Base-by-base conservation (phyloP, 2,888 invertebrate genomes). In the Serripes groenlandicus region DNA sequence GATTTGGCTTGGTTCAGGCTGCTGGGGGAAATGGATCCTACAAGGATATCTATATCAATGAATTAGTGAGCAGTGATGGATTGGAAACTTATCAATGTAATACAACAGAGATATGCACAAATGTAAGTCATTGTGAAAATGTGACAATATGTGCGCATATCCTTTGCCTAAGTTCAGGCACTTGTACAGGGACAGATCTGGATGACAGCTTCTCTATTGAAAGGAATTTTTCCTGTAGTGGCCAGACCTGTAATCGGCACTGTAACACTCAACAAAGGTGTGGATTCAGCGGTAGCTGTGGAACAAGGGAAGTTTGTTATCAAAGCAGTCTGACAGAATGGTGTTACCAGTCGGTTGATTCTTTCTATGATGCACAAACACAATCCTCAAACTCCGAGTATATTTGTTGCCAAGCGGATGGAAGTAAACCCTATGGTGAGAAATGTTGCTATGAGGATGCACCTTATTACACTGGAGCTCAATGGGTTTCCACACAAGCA, bases 21-120 rank as follows among this genome's bases (percentile, higher is more conserved):
- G 79, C 42, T 32, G 91, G 90, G 42, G 91, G 91, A n/a, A 76
- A 84, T 23, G 91, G 90, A 0, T 89, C 90, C 9, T 60, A 34
- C 18, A 60, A 62, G 0, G 69, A 74, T n/a, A 71, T 56, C 4
- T 23, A 77, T 30, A 73, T 79, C 4, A 35, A 81, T 32, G 78
- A 78, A 52, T 64, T 81, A 23, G 54, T 84, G 4, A 72, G 80
- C 18, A 56, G 52, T 5, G 75, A 80, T 54, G 75, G 72, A 18
- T 60, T 77, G 23, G 64, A 80, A 35, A 73, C 23, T 21, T 37
- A 72, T 26, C 42, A 58, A 18, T 83, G 83, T 74, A 60, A 76
- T 52, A 83, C 83, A 15, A 30, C 60, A 0, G 52, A 26, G 1
- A 79, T 77, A 62, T 83, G 83, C 73, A 32, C 26, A 2, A 34